phyloP scores from a whole-genome alignment of 2,113 vertebrate species.

The Ailuropoda melanoleuca region DNA sequence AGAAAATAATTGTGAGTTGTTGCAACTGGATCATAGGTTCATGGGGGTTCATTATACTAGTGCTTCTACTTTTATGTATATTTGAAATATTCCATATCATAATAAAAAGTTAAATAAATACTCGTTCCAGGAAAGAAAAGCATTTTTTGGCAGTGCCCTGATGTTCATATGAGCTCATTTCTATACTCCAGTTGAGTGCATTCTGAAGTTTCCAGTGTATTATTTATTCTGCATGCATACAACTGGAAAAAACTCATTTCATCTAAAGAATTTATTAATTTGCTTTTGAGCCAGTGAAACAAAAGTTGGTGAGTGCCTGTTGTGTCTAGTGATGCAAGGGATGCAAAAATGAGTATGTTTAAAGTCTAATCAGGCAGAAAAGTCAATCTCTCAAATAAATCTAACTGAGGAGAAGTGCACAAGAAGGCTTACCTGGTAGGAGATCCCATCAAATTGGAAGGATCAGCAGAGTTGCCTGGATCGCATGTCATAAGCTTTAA shows the following conservation, averaged over 20 bases:
- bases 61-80: conserved; percentile 45
- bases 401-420: background rate
- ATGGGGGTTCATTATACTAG: background rate
- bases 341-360: background rate
- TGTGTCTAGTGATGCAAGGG: background rate
- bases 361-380: background rate
- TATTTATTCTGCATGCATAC: background rate
- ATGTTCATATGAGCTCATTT: conserved; percentile 41
- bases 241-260: conserved; percentile 8
- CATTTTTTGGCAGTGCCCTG: background rate
- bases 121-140: conserved; percentile 45
- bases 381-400: background rate
- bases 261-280: conserved; percentile 27
- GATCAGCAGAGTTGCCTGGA: background rate
- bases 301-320: background rate
- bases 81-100: conserved; percentile 52
- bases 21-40: conserved; percentile 16
- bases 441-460: background rate
- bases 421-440: background rate
- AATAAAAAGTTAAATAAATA: conserved; percentile 61
- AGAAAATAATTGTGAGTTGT: background rate
- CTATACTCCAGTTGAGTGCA: conserved; percentile 11
- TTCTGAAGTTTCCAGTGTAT: conserved; percentile 10
- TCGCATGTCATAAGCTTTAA: background rate
- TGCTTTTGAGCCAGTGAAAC: conserved; percentile 33